phyloP scores from a whole-genome alignment of 2,888 invertebrate genomes.

The Steromphala cineraria region DNA sequence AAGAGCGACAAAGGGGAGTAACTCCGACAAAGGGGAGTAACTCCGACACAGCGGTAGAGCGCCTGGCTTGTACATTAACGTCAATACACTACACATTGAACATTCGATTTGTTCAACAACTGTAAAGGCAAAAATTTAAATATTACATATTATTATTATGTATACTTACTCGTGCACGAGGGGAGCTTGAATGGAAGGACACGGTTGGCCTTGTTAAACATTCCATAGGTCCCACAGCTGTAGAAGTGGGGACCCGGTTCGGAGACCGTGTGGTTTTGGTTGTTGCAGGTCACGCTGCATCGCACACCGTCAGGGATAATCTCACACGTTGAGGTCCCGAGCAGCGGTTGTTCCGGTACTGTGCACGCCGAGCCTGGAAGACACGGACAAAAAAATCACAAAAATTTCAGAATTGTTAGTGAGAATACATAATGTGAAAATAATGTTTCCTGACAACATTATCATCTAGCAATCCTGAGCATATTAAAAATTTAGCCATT shows the following conservation, averaged over 20 bases:
- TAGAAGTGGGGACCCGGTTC: slow-evolving; percentile 42
- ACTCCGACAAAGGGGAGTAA: too few species aligned
- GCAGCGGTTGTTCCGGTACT: slow-evolving; percentile 13
- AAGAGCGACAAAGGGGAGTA: too few species aligned
- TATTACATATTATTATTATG: too few species aligned
- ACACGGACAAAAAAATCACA: neutral
- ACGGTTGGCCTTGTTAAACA: slow-evolving; percentile 43
- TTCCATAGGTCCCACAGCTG: slow-evolving; percentile 51
- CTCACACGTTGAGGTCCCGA: slow-evolving; percentile 25
- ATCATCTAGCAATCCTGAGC: too few species aligned
- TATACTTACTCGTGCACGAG: slow-evolving; percentile 41
- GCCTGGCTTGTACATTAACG: too few species aligned
- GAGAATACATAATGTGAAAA: neutral
- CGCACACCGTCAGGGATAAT: slow-evolving; percentile 4
- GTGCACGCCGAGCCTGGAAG: slow-evolving; percentile 21
- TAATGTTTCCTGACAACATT: too few species aligned
- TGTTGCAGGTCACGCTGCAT: slow-evolving; percentile 22
- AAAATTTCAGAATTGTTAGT: neutral
- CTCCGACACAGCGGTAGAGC: too few species aligned
- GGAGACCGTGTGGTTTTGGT: slow-evolving; percentile 3
- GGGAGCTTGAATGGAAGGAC: slow-evolving; percentile 36
- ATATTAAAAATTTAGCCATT: too few species aligned
- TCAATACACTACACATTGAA: too few species aligned
- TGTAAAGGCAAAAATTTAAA: too few species aligned
- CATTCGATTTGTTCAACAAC: too few species aligned